A percentile compares a stretch with the other conserved stretches of the same genome.
phyloP scores from a whole-genome alignment of 2,888 invertebrate genomes.

The Nasonovia ribisnigri region DNA sequence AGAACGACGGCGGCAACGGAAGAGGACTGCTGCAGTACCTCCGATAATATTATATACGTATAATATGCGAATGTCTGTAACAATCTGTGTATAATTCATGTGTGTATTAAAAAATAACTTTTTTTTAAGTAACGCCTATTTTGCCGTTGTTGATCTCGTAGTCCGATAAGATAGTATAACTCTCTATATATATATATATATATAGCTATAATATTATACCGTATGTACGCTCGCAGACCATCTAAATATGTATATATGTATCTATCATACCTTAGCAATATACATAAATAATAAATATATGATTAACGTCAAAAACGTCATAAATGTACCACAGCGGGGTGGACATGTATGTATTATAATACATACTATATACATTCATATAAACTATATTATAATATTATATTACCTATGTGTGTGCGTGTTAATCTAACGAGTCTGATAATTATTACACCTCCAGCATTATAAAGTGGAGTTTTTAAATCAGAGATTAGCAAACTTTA shows the following conservation, averaged over 20 bases:
- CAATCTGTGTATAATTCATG: background rate
- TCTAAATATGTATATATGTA: background rate
- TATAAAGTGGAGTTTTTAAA: background rate
- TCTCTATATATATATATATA: no score
- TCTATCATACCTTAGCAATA: background rate
- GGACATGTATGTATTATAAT: background rate
- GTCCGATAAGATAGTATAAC: background rate
- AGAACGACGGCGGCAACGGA: background rate
- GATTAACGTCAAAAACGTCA: conserved; percentile 11
- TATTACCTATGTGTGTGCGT: background rate
- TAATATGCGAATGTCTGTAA: background rate
- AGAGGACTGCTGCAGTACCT: background rate
- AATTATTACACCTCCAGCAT: background rate
- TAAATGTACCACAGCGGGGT: background rate
- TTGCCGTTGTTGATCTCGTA: conserved; percentile 18
- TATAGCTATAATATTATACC: background rate
- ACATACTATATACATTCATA: background rate
- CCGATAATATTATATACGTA: background rate
- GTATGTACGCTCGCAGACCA: background rate
- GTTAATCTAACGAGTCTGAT: background rate
- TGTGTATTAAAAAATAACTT: background rate
- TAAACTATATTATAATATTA: background rate
- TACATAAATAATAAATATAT: conserved; percentile 12
- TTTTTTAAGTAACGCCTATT: conserved; percentile 35
- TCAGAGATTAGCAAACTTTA: background rate